Evolutionary conservation across 2,797 vertebrate species (phyloP), one percentile per base, ranked within the genome.

Genomic region (Lutra lutra): DNA sequence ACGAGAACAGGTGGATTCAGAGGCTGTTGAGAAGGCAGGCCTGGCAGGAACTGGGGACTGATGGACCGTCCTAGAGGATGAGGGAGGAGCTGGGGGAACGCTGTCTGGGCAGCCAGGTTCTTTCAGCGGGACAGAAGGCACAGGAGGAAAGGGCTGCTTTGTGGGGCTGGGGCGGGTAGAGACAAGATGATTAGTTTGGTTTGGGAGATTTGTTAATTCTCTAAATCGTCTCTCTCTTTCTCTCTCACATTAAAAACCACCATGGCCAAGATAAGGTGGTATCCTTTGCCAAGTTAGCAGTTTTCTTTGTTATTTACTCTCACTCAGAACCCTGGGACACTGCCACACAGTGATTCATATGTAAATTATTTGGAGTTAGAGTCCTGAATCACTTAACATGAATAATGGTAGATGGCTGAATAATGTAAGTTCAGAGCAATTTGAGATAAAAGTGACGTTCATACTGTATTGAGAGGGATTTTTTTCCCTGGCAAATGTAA

Each of bases 341-440:
- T 9, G 79, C 96, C 87, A 70, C 13, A 17, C 14, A 82, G 29
- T 60, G 89, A 97, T 94, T 97, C 84, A 82, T 94, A 85, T 95
- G 92, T 89, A 89, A 97, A 93, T 95, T 95, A 79, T 95, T 88
- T 94, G 77, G 64, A 87, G 27, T 82, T 32, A 75, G 73, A 86
- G 66, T 84, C 43, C 1, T 83, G 94, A 97, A 93, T 96, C 82
- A 92, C 83, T 95, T 92, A 91, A 75, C 94, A 80, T 91, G 90
- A 79, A 89, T 93, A 91, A 91, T 86, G 60, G 56, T 32, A 38
- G 87, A 29, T 60, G 48, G 62, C 58, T 51, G 43, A 75, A 60
- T 86, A 92, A 75, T 29, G 60, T 66, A 68, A 80, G 38, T 91
- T 89, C 60, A 54, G 11, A 62, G 27, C 13, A 48, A 43, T n/a